Conservation (phyloP, 2,888 invertebrate genomes). For the Leucozona laternaria region DNA sequence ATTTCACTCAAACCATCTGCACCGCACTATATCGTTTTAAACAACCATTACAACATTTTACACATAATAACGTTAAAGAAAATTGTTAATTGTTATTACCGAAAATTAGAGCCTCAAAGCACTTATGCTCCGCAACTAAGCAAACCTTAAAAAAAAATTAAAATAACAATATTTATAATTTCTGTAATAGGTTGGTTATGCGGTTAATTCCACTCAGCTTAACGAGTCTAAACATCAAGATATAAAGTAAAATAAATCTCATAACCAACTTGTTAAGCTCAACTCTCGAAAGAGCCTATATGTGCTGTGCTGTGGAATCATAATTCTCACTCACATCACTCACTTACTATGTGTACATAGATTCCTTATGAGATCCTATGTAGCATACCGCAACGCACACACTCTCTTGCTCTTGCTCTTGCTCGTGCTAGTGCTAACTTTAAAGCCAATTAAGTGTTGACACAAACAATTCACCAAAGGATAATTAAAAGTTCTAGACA, state of each 20-base stretch:
- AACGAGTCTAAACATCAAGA: conserved; percentile 47
- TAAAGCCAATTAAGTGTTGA: conserved; percentile 75
- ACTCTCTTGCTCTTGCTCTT: neutral
- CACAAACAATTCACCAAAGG: conserved; percentile 75
- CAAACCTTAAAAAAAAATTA: neutral
- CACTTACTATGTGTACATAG: neutral
- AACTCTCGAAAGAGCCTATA: conserved; percentile 26
- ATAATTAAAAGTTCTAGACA: conserved; percentile 75
- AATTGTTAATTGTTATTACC: conserved; percentile 22
- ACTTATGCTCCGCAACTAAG: neutral
- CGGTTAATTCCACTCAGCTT: conserved; percentile 58
- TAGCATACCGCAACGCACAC: conserved; percentile 10
- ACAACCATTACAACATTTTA: neutral
- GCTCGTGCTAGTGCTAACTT: conserved; percentile 41
- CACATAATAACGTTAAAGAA: conserved; percentile 8
- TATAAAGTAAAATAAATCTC: conserved; percentile 64
- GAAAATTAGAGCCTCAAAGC: conserved; percentile 5
- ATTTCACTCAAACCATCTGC: neutral
- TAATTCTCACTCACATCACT: conserved; percentile 40
- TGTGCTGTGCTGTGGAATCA: conserved; percentile 27
- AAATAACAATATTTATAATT: conserved; percentile 26
- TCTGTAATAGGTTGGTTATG: conserved; percentile 54
- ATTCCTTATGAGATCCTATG: neutral
- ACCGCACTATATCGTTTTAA: conserved; percentile 13
- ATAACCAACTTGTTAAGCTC: conserved; percentile 52